Evolutionary conservation across 2,888 invertebrate genomes (phyloP).

Genomic region (Hypena proboscidalis): DNA sequence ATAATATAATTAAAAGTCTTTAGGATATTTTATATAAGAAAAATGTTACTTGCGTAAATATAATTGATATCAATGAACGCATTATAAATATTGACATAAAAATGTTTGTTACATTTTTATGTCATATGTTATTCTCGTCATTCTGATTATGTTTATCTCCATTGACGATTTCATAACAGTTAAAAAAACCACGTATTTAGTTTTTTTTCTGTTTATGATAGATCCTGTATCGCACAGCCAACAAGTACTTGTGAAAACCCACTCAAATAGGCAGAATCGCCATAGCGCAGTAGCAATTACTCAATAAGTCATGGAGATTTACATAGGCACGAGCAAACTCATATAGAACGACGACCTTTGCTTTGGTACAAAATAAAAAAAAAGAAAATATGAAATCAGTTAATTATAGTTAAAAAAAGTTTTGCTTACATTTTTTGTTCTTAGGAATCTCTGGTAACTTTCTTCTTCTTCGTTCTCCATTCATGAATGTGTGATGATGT

Average conservation of each 20-base stretch:
- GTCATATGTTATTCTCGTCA: too few species aligned
- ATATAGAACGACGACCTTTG: slow-evolving; percentile 20
- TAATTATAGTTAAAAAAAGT: not conserved
- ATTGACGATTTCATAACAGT: too few species aligned
- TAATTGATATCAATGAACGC: too few species aligned
- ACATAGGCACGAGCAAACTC: slow-evolving; percentile 27
- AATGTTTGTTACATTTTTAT: too few species aligned
- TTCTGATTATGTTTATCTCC: too few species aligned
- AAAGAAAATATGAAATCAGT: not conserved
- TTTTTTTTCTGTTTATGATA: too few species aligned
- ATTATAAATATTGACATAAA: too few species aligned
- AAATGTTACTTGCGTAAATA: too few species aligned
- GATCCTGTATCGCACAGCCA: too few species aligned
- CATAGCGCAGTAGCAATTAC: slow-evolving; percentile 49
- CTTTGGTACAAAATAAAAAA: not conserved
- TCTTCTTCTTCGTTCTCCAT: slow-evolving; percentile 89
- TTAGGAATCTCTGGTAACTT: slow-evolving; percentile 96
- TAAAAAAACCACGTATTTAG: too few species aligned
- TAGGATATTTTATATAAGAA: too few species aligned
- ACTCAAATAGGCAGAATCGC: slow-evolving; percentile 29
- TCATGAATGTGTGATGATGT: slow-evolving; percentile 69
- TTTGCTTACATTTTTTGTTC: slow-evolving; percentile 91
- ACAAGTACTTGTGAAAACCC: slow-evolving; percentile 26
- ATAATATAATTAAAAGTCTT: too few species aligned
- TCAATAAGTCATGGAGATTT: slow-evolving; percentile 9